Evolutionary conservation across 2,888 invertebrate genomes (phyloP), one percentile per base, ranked within the genome.

Genomic region (Sminthurinus aureus): DNA sequence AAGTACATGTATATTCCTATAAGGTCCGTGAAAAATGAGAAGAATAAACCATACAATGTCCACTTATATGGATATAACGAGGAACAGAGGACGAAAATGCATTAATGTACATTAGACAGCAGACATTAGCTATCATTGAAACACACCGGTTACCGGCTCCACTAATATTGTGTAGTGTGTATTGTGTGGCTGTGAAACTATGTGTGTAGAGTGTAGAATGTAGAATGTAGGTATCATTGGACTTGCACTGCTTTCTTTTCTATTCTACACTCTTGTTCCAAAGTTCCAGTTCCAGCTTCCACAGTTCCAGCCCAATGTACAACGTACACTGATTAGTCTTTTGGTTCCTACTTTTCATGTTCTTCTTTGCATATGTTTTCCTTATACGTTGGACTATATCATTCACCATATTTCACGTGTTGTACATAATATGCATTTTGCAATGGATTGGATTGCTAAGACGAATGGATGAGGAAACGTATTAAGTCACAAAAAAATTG

Each of bases 41-140:
- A 82, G 71, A 82, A 82, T 82, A 82, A 82, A 82, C 75, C 64
- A 78, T 50, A 22, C 77, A 82, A 82, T 82, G 82, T 78, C 82
- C 77, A 82, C 82, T 82, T 82, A 69, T 66, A 58, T 12, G 26
- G 51, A 58, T 38, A 38, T 6, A 38, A 38, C 38, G 1, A 38
- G 38, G 38, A 38, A 38, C 6, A 67, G 1, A 82, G 78, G 71
- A 69, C 58, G 69, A 82, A 82, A 82, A 77, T 82, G 82, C 82
- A 82, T 82, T 82, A 82, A 82, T 82, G 76, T 75, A 66, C 75
- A 82, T 73, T 58, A 81, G 80, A n/a, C n/a, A n/a, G n/a, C n/a
- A n/a, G n/a, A 66, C 75, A 82, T 73, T 58, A 81, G 80, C 26
- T 22, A 58, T 52, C 76, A 76, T 76, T 76, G 76, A 58, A 76